These are phyloP conservation scores for Lamellibrachia columna DNA, from an alignment of 2,888 invertebrate species.

Conservation along the genomic window DNA sequence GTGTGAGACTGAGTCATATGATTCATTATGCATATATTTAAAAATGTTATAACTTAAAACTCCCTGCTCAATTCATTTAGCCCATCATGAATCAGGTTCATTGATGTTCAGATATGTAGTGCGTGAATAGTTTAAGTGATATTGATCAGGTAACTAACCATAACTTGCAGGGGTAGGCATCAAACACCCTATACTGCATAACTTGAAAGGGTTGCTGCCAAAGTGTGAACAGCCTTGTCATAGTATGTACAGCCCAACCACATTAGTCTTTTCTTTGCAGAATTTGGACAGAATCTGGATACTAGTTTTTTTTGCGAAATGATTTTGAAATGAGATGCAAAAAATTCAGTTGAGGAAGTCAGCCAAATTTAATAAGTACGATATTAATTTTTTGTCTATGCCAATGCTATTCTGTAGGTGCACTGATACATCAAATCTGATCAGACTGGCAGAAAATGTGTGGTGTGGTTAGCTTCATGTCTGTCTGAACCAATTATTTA, in stretches of 20 bases:
- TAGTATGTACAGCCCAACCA: too few relatives aligned
- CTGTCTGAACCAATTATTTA: neutral
- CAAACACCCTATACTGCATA: neutral
- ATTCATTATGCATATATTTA: neutral
- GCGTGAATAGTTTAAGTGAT: too few relatives aligned
- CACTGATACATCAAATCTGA: neutral
- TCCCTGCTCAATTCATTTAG: too few relatives aligned
- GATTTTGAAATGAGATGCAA: too few relatives aligned
- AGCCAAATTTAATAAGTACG: neutral
- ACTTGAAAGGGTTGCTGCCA: neutral
- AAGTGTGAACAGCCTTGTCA: too few relatives aligned
- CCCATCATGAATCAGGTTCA: too few relatives aligned
- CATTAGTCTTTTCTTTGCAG: too few relatives aligned
- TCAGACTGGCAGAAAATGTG: conserved; percentile 4
- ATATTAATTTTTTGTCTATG: neutral
- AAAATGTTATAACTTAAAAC: neutral
- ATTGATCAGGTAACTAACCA: too few relatives aligned
- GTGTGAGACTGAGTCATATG: neutral
- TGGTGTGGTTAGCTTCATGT: neutral
- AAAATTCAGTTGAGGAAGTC: neutral
- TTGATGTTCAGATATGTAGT: too few relatives aligned
- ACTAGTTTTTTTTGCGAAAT: too few relatives aligned
- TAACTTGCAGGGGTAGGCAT: neutral
- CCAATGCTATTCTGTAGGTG: neutral
- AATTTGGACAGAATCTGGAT: too few relatives aligned